Evolutionary conservation across 30 jellyfish, hydroid and myxozoan species (phyloP), one percentile per base, ranked within the genome.

Genomic region (Turritopsis dohrnii): DNA sequence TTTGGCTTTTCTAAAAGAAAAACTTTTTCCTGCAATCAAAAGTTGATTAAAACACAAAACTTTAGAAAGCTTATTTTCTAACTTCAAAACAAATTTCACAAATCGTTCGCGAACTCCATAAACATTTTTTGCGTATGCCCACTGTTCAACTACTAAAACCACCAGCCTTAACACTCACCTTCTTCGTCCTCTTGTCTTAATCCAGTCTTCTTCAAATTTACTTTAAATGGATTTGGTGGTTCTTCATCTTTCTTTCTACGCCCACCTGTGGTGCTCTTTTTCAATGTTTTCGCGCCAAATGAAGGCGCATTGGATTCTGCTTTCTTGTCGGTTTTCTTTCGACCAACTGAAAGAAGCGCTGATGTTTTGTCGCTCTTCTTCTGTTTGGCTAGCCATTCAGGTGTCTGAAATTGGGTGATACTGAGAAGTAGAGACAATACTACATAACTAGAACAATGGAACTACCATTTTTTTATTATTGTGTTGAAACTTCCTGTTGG

Each of bases 331-430:
- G 60, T 41, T 41, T 41, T 41, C 60, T 41, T 41, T 41, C 60
- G 5, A 13, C 60, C 60, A 13, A 41, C 85, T 24, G 77, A 8
- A 0, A 52, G 30, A 24, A 24, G 41, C 29, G 72, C 41, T 1
- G 79, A 21, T 29, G 28, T 79, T 53, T 90, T 85, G 87, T 83
- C 95, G 69, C 92, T 81, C 52, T 83, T 21, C 79, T 81, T 79
- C 71, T 87, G 86, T 85, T 90, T 86, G 21, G 84, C 54, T 91
- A 90, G 74, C 97, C 97, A 90, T 73, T 85, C 97, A 24, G 97
- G 97, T n/a, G 77, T 69, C 77, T 69, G 19, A 69, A 69, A n/a
- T n/a, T 69, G 8, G 8, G 0, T n/a, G 28, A 26, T 4, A 1
- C 22, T 69, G 31, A 1, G 9, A 0, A n/a, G 22, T 69, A 41